Evolutionary conservation across 2,113 vertebrate species (phyloP).

Genomic region (Hippocampus abdominalis): DNA sequence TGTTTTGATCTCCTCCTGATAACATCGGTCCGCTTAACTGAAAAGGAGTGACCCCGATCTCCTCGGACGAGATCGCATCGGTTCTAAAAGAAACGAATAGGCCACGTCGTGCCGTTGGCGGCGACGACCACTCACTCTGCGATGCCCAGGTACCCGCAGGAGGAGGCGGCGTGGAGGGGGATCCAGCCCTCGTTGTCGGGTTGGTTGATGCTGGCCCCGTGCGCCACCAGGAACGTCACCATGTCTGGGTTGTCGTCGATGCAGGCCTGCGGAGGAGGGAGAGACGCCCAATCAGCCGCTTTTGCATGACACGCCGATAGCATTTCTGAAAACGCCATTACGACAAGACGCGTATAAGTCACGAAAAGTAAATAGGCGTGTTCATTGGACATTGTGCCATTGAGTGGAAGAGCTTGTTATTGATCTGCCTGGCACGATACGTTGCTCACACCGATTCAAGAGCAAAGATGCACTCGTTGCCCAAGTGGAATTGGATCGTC

Average conservation of each 20-base stretch:
- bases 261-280: slow-evolving; percentile 80
- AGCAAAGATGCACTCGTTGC: too few species aligned
- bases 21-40: slow-evolving; percentile 45
- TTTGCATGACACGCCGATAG: too few species aligned
- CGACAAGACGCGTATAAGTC: too few species aligned
- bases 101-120: too few species aligned
- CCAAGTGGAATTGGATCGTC: too few species aligned
- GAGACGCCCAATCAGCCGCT: neutral
- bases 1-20: slow-evolving; percentile 59
- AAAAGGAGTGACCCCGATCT: slow-evolving; percentile 43
- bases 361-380: too few species aligned
- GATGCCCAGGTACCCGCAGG: slow-evolving; percentile 98
- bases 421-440: too few species aligned
- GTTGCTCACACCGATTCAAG: too few species aligned
- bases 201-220: slow-evolving; percentile 97
- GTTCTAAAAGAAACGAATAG: neutral
- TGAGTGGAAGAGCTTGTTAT: too few species aligned
- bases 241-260: slow-evolving; percentile 99
- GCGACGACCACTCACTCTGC: slow-evolving; percentile 85
- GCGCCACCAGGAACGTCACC: slow-evolving; percentile 99
- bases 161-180: slow-evolving; percentile 95
- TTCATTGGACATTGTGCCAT: too few species aligned
- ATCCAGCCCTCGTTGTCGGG: slow-evolving; percentile 99
- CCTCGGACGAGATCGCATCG: neutral
- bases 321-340: too few species aligned